Base-by-base conservation (phyloP, 2,797 vertebrate genomes). In the Hippocampus kuda region DNA sequence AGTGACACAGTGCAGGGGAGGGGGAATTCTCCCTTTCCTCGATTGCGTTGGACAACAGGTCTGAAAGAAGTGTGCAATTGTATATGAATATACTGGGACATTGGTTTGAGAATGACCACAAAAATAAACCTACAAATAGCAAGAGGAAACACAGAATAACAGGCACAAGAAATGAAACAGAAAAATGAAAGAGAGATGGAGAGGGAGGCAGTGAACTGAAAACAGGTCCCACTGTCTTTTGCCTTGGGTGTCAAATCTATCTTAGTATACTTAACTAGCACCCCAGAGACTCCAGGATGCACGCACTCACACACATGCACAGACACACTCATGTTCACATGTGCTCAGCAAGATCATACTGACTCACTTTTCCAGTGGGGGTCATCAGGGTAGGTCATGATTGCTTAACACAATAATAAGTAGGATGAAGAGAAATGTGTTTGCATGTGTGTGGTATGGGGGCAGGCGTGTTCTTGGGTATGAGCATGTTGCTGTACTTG, bases 231-330 rank as follows among this genome's bases (percentile, higher is more conserved):
- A 69, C 20, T 78, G 57, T 75, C 67, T 77, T 64, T 44, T 63
- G 83, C 84, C 77, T 69, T 70, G 41, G 75, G 77, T 75, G 79
- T 79, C 81, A 79, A 68, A 86, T 86, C 77, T 82, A 83, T 85
- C 81, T 85, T 81, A 78, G 72, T 83, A 77, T 83, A 85, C 83
- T 85, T 84, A 83, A 84, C 84, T 77, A 78, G 69, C 71, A 75
- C 84, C 75, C 70, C 1, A 22, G 78, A 78, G 81, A 82, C 66
- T 41, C 70, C 46, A 16, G n/a, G 42, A 65, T 3, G 18, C 34
- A n/a, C n/a, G 24, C 56, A 24, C n/a, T 16, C 56, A 7, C 56
- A 57, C 22, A 26, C 51, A 46, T 20, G 56, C 20, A 27, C 42
- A 54, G 70, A 49, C 51, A 46, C 66, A 60, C 65, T 53, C 48